Base-by-base conservation (phyloP, 2,113 vertebrate genomes). In the Chlorocebus sabaeus region DNA sequence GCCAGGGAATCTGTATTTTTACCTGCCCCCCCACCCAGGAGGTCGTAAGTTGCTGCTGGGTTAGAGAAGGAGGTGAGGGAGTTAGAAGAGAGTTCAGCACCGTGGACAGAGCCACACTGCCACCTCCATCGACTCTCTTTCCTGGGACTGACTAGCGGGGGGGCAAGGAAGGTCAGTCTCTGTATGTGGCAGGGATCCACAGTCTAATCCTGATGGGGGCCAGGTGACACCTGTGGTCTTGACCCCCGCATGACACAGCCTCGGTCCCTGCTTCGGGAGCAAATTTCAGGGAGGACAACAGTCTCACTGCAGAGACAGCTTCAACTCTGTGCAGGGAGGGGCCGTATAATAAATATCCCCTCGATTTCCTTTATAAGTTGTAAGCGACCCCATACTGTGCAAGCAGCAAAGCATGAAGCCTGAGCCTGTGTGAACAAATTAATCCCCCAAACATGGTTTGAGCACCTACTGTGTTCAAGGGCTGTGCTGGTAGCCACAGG, bases 31-130 rank as follows among this genome's bases (percentile, higher is more conserved):
- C 35, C 18, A 7, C 52, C 61, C 40, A 9, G 64, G 17, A 75
- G n/a, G 45, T 23, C 81, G 10, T 38, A n/a, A 73, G 4, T 48
- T 17, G 90, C 3, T 38, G 43, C 35, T 30, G 9, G n/a, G 64
- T 18, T 67, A 57, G 57, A 76, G 93, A 67, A 38, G 5, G 20
- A 70, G 18, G 14, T 25, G 38, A 1, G 23, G 10, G 48, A 23
- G 18, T 0, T 9, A 3, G 32, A 0, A 11, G 5, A 22, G n/a
- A 23, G 40, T 86, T 98, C 98, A 99, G 98, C 50, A 98, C 98
- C 98, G 59, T 16, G 98, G 97, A 98, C 96, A 98, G 96, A 93
- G 30, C 35, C 52, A 55, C 1, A 0, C 1, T 0, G 12, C 8
- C 0, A 1, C 64, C 12, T 55, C 35, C 6, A 0, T 55, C 20